Conservation (phyloP, 1,140 invertebrate genomes). For the Ceratosolen solmsi region DNA sequence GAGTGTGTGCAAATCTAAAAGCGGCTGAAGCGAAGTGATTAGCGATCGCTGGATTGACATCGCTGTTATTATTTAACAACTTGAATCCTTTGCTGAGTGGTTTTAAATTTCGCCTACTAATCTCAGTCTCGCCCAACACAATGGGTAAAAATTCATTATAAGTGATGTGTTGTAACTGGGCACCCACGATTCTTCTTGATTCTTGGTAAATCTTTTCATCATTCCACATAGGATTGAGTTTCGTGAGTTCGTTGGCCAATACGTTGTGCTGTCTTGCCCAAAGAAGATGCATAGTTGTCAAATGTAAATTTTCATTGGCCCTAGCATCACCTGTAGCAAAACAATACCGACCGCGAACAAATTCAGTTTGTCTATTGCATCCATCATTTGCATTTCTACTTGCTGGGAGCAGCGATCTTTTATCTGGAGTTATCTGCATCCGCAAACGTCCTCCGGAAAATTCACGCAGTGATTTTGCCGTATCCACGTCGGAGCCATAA, state of each 20-base stretch:
- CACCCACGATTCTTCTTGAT: constrained; percentile 83
- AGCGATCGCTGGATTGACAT: constrained; percentile 86
- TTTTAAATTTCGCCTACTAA: constrained; percentile 76
- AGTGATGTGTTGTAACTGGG: constrained; percentile 89
- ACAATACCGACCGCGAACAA: constrained; percentile 81
- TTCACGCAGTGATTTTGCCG: constrained; percentile 75
- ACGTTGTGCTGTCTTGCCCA: constrained; percentile 90
- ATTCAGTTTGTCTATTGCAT: constrained; percentile 81
- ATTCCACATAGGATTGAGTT: constrained; percentile 86
- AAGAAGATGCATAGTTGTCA: constrained; percentile 87
- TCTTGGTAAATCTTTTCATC: constrained; percentile 89
- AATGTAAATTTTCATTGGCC: constrained; percentile 86
- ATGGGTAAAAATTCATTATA: constrained; percentile 92
- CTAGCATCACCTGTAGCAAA: constrained; percentile 85
- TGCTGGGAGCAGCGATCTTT: constrained; percentile 79
- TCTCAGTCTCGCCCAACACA: constrained; percentile 79
- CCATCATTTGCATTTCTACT: constrained; percentile 83
- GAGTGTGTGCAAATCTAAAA: constrained; percentile 92
- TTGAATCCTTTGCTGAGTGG: constrained; percentile 77
- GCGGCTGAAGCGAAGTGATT: constrained; percentile 94
- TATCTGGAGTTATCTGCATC: constrained; percentile 79
- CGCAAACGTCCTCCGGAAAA: constrained; percentile 76
- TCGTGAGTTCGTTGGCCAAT: constrained; percentile 77
- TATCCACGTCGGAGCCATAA: constrained; percentile 80
- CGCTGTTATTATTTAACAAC: constrained; percentile 76